These are phyloP conservation scores for Pteria penguin DNA, from an alignment of 2,888 invertebrate species.

Conservation along the genomic window DNA sequence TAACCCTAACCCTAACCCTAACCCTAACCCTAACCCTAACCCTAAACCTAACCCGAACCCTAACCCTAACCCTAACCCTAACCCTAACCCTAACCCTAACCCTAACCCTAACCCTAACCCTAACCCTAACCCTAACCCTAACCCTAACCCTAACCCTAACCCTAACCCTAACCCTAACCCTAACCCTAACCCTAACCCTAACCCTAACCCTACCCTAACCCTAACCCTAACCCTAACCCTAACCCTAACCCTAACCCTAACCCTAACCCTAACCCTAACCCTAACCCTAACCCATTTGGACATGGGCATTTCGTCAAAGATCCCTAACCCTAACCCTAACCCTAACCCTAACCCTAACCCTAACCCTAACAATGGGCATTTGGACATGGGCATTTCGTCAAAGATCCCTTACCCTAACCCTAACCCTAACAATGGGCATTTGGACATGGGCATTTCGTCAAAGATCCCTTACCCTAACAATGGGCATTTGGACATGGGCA, in stretches of 20 bases:
- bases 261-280: conserved; percentile 43
- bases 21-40: conserved; percentile 31
- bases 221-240: conserved; percentile 48
- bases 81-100: conserved; percentile 33
- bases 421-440: too few relatives aligned
- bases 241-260: conserved; percentile 51
- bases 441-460: too few relatives aligned
- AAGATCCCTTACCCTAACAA: too few relatives aligned
- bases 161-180: conserved; percentile 11
- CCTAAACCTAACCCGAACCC: too few relatives aligned
- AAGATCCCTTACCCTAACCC: too few relatives aligned
- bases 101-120: conserved; percentile 39
- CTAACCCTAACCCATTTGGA: conserved; percentile 15
- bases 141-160: conserved; percentile 5
- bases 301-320: too few relatives aligned
- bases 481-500: too few relatives aligned
- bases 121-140: conserved; percentile 43
- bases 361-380: too few relatives aligned
- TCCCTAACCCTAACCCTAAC: conserved; percentile 15
- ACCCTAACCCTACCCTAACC: too few relatives aligned
- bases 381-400: too few relatives aligned
- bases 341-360: too few relatives aligned
- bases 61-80: conserved; percentile 39
- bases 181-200: conserved; percentile 7
- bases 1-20: conserved; percentile 26